Base-by-base conservation (phyloP, 1,140 invertebrate species). In the Lordiphosa collinella region DNA sequence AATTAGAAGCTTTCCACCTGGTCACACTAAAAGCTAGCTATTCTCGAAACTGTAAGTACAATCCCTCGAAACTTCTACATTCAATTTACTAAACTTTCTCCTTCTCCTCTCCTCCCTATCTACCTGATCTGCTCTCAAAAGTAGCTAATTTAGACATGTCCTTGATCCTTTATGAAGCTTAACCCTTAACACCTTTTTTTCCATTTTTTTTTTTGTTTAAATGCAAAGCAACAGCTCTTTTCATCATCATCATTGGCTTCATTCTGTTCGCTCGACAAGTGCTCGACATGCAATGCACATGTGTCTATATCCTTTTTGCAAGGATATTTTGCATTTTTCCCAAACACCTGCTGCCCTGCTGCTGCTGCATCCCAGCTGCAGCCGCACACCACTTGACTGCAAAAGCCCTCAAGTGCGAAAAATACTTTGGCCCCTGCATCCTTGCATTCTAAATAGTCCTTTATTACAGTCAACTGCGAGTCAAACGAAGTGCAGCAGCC, bases 381-480 rank as follows among this genome's bases (percentile, higher is more conserved):
- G 40, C 51, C 31, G 48, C 47, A 36, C 37, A 38, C 31, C 80
- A 71, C 80, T 85, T 80, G 57, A 79, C 76, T 61, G 56, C 56
- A 73, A 57, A 32, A 51, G 53, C 57, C 63, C 55, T 86, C 61
- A 80, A 86, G 80, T 86, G 80, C 68, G 66, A 86, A 86, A 68
- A 64, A 73, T 46, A 61, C 65, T 55, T 50, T 52, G 56, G 51
- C 51, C 41, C 56, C 47, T 72, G 68, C 51, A 60, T 31, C 47
- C n/a, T 36, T 56, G 58, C 52, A 55, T 44, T 48, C 52, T 70
- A 71, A 69, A 86, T 75, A 84, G 84, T 87, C 84, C 73, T 87
- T 87, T 87, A 87, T 87, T 70, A 85, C 79, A 85, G 79, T 85
- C 74, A 85, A 85, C 79, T 85, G 79, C 61, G 55, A 85, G 73